Base-by-base conservation (phyloP, 2,113 vertebrate genomes). In the Stigmatopora argus region DNA sequence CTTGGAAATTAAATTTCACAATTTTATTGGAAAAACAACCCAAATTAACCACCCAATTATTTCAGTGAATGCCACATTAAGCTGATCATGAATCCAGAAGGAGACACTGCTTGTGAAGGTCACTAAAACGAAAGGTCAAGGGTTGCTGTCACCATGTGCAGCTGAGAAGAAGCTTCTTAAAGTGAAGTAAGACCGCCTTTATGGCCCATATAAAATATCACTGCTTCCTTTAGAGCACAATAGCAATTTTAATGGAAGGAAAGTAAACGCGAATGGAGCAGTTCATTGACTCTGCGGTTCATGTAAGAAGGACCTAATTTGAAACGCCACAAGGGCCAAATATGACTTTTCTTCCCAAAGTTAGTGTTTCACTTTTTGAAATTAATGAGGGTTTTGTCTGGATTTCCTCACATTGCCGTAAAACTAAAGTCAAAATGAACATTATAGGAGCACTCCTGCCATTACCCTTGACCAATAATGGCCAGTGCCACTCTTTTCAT, bases 151-250 rank as follows among this genome's bases (percentile, higher is more conserved):
- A 66, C 70, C 78, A 76, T 77, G 80, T 77, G 67, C 63, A 82
- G 58, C 21, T 68, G 74, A 78, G 75, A 64, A 75, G 67, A 79
- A 80, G 79, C 78, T 66, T 70, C 63, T 70, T 67, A 70, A 74
- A 64, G 80, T 65, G 51, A 64, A 79, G 65, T 65, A 26, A 38
- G 55, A 48, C 47, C 55, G 26, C 19, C 47, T 87, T 87, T 85
- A 78, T 78, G 79, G 69, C 17, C n/a, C 45, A 41, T 73, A 70
- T 84, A 75, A 85, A 82, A 75, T 72, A 78, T 44, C 69, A 75
- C 56, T 34, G 49, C 71, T 83, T 84, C 71, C 70, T 70, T 65
- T 67, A 71, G 78, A 65, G 84, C 73, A 70, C 71, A 76, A 64
- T 67, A 23, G 61, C 19, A 75, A 62, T 66, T 67, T 67, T 72